A percentile compares a stretch with the other conserved stretches of the same genome.
These are phyloP conservation scores for Drosophila robusta DNA, from an alignment of 2,888 invertebrate species.

Conservation along the genomic window DNA sequence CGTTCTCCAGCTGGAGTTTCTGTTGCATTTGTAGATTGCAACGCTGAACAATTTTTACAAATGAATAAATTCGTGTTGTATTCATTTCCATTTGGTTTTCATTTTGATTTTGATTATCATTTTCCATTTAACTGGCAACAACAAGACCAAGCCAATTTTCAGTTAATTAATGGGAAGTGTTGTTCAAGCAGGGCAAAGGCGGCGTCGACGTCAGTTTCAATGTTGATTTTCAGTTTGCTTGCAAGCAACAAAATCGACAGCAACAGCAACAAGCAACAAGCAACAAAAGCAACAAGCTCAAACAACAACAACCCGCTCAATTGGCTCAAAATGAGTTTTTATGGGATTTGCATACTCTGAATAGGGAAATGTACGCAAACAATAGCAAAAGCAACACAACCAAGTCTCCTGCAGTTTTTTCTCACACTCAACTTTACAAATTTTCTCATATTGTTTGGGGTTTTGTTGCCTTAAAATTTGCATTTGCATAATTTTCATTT, in stretches of 20 bases:
- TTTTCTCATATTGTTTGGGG: slow-evolving; percentile 30
- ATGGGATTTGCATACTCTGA: slow-evolving; percentile 76
- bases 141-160: slow-evolving; percentile 50
- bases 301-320: slow-evolving; percentile 69
- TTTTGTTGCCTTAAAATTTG: slow-evolving; percentile 38
- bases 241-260: slow-evolving; percentile 15
- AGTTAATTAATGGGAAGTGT: slow-evolving; percentile 65
- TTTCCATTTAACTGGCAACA: slow-evolving; percentile 35
- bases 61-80: slow-evolving; percentile 62
- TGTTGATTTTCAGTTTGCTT: slow-evolving; percentile 55
- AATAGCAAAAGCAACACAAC: slow-evolving; percentile 34
- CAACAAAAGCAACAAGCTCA: slow-evolving; percentile 26
- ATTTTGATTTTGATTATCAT: slow-evolving; percentile 27
- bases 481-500: slow-evolving; percentile 74
- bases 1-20: slow-evolving; percentile 27
- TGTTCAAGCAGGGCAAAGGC: slow-evolving; percentile 11
- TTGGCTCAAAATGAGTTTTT: slow-evolving; percentile 78
- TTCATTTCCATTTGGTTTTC: slow-evolving; percentile 23
- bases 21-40: slow-evolving; percentile 38
- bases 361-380: slow-evolving; percentile 64
- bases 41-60: slow-evolving; percentile 59
- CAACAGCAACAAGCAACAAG: slow-evolving; percentile 20
- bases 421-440: slow-evolving; percentile 6
- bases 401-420: slow-evolving; percentile 35
- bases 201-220: slow-evolving; percentile 35